phyloP scores from a whole-genome alignment of 35 echinoderm and acorn worm species.

The Chiridota heheva region DNA sequence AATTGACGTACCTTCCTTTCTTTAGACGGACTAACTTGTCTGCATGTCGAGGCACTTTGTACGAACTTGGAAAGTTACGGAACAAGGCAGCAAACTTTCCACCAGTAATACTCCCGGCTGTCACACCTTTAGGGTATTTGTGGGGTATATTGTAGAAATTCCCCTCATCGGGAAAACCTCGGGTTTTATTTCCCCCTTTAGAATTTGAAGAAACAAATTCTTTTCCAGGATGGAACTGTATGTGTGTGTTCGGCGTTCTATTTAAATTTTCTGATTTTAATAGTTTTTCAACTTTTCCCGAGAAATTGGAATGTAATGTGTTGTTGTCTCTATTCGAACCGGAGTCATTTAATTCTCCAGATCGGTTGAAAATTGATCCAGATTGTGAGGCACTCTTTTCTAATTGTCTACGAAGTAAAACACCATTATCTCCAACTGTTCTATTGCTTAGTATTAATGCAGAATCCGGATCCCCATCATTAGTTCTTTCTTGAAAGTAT shows the following conservation, averaged over 20 bases:
- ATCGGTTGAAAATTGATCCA: conserved; percentile 17
- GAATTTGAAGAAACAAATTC: conserved; percentile 36
- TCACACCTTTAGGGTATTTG: conserved; percentile 39
- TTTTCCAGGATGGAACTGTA: conserved; percentile 42
- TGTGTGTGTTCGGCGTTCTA: conserved; percentile 24
- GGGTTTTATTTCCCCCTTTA: conserved; percentile 23
- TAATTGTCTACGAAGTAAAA: conserved; percentile 72
- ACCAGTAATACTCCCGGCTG: conserved; percentile 12
- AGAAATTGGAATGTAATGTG: conserved; percentile 16
- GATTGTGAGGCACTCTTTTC: conserved; percentile 84
- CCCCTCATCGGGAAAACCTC: conserved; percentile 75
- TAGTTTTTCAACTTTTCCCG: conserved; percentile 10
- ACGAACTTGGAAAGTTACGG: conserved; percentile 45
- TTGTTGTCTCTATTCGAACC: not conserved
- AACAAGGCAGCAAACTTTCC: conserved; percentile 78
- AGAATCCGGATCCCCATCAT: not conserved
- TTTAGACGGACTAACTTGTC: conserved; percentile 40
- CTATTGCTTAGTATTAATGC: not conserved
- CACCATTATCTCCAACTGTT: conserved; percentile 18
- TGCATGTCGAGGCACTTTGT: conserved; percentile 55
- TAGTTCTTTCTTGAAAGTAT: not conserved
- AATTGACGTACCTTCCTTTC: too few species aligned
- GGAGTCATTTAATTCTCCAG: not conserved
- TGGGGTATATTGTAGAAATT: conserved; percentile 94
- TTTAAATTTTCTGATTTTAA: conserved; percentile 48